Evolutionary conservation across 2,797 vertebrate genomes (phyloP).

Genomic region (Rhadinocentrus ornatus): DNA sequence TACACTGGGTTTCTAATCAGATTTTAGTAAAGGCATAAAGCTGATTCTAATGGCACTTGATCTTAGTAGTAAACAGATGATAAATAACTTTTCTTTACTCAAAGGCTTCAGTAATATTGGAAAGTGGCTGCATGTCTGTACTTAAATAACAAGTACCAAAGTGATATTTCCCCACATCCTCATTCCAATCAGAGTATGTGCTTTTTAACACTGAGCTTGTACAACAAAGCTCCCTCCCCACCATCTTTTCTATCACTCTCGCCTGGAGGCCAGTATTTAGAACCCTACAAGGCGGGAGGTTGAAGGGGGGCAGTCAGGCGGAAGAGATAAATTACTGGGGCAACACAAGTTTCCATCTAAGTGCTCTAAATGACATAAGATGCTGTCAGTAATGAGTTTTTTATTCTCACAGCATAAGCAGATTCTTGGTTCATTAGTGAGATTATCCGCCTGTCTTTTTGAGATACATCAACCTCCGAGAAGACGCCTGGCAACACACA

Average conservation of each 20-base stretch:
- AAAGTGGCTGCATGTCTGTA: slow-evolving; percentile 28
- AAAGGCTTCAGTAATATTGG: slow-evolving; percentile 10
- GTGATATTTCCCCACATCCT: slow-evolving; percentile 41
- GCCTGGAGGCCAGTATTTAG: slow-evolving; percentile 58
- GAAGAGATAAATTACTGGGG: slow-evolving; percentile 76
- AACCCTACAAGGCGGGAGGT: slow-evolving; percentile 50
- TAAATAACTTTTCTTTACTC: slow-evolving; percentile 16
- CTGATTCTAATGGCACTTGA: too few relatives aligned
- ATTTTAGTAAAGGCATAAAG: too few relatives aligned
- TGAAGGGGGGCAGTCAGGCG: slow-evolving; percentile 53
- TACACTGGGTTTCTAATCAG: too few relatives aligned
- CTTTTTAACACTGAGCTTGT: slow-evolving; percentile 33
- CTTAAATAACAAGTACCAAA: slow-evolving; percentile 26
- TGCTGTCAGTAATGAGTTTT: slow-evolving; percentile 77
- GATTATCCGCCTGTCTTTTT: slow-evolving; percentile 75
- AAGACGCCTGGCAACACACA: slow-evolving; percentile 27
- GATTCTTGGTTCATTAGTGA: slow-evolving; percentile 77
- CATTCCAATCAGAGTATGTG: slow-evolving; percentile 26
- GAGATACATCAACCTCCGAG: slow-evolving; percentile 68
- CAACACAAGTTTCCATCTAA: slow-evolving; percentile 76
- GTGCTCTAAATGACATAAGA: slow-evolving; percentile 79
- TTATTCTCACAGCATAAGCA: slow-evolving; percentile 75
- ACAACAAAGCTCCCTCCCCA: slow-evolving; percentile 19
- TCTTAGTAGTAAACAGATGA: too few relatives aligned
- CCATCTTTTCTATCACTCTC: slow-evolving; percentile 19